phyloP scores from a whole-genome alignment of 2,888 invertebrate species.

The Timema cristinae region DNA sequence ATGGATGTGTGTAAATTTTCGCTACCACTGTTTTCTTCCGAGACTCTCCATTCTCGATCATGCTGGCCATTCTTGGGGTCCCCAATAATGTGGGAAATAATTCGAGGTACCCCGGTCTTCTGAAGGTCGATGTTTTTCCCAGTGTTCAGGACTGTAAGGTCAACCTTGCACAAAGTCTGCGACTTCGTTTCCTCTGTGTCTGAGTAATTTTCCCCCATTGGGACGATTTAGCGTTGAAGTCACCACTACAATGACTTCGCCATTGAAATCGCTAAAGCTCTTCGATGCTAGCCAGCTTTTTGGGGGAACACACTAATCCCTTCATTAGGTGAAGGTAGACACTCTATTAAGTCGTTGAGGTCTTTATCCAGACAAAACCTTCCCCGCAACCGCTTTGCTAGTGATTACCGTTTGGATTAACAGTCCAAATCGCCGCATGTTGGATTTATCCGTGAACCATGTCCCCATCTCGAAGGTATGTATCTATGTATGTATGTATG shows the following conservation, averaged over 20 bases:
- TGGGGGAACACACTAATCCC: not conserved
- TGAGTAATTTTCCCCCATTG: not conserved
- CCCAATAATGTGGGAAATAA: too few relatives aligned
- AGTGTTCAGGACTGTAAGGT: not conserved
- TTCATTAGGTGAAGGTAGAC: not conserved
- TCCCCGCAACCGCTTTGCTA: not conserved
- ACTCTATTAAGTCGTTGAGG: not conserved
- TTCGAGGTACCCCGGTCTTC: not conserved
- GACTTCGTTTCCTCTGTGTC: not conserved
- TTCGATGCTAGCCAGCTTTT: slow-evolving; percentile 2
- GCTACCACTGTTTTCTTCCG: not conserved
- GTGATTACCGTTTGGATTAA: not conserved
- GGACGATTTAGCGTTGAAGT: too few relatives aligned
- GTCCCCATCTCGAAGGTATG: not conserved
- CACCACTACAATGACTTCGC: not conserved
- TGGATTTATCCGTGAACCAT: not conserved
- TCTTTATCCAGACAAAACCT: slow-evolving; percentile 3
- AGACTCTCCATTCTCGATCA: not conserved
- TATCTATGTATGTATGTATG: too few relatives aligned
- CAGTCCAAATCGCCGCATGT: not conserved
- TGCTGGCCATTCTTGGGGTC: too few relatives aligned
- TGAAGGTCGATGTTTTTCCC: not conserved
- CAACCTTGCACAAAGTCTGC: not conserved
- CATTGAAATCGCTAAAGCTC: not conserved
- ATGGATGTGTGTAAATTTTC: not conserved